These are phyloP conservation scores for Stenodera caucasica DNA, from an alignment of 2,888 invertebrate species.

Conservation along the genomic window DNA sequence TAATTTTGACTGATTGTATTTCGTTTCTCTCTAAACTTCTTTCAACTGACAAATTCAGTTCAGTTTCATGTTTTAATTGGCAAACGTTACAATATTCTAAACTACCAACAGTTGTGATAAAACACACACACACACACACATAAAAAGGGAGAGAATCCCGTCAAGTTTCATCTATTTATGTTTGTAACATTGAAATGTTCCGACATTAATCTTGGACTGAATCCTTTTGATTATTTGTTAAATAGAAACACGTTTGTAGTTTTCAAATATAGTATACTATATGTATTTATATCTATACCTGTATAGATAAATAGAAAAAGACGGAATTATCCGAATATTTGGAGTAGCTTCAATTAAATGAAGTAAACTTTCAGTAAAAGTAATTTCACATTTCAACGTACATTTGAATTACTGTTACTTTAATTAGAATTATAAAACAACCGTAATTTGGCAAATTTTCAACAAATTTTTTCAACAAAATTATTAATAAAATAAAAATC, in stretches of 20 bases:
- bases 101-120: background rate
- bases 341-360: constrained; percentile 7
- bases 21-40: background rate
- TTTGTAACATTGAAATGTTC: constrained; percentile 12
- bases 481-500: too few species aligned
- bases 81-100: background rate
- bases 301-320: background rate
- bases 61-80: constrained; percentile 1
- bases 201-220: constrained; percentile 15
- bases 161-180: constrained; percentile 15
- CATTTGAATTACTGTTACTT: constrained; percentile 32
- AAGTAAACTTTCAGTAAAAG: constrained; percentile 25
- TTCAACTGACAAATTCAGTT: background rate
- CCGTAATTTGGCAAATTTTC: constrained; percentile 18
- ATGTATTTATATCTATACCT: background rate
- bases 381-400: constrained; percentile 28
- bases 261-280: constrained; percentile 6
- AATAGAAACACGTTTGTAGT: constrained; percentile 35
- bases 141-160: background rate
- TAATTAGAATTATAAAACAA: constrained; percentile 34
- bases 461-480: too few species aligned
- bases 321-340: background rate
- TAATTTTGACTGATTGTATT: background rate
- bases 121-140: too few species aligned
- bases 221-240: constrained; percentile 34